These are phyloP conservation scores for Pseudeuparius sepicola DNA, from an alignment of 2,888 invertebrate species.

Conservation along the genomic window DNA sequence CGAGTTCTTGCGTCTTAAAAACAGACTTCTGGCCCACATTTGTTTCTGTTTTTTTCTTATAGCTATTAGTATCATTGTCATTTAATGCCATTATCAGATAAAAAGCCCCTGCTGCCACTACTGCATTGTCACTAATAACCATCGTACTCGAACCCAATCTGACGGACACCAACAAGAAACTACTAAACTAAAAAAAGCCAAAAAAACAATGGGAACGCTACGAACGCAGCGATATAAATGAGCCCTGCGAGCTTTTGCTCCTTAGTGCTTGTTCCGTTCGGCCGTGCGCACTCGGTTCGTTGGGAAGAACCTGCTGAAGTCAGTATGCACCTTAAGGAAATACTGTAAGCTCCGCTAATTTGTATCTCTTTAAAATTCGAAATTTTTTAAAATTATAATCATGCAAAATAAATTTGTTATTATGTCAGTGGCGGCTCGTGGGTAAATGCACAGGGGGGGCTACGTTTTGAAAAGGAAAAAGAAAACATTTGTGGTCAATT, in stretches of 20 bases:
- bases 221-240: background rate
- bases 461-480: too few species aligned
- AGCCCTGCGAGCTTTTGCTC: background rate
- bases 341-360: too few species aligned
- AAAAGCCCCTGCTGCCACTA: too few species aligned
- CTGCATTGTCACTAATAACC: too few species aligned
- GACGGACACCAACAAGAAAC: constrained; percentile 2
- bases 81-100: background rate
- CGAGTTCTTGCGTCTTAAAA: background rate
- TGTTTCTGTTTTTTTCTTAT: background rate
- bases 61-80: too few species aligned
- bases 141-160: background rate
- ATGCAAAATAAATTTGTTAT: too few species aligned
- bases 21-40: constrained; percentile 2
- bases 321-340: too few species aligned
- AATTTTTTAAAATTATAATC: too few species aligned
- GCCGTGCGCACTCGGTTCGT: constrained; percentile 2
- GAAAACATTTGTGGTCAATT: too few species aligned
- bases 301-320: constrained; percentile 3
- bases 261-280: background rate
- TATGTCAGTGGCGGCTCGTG: too few species aligned
- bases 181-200: background rate
- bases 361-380: too few species aligned
- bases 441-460: too few species aligned
- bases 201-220: background rate